Percentiles rank a stretch among this genome's conserved stretches.
phyloP scores from a whole-genome alignment of 2,797 vertebrate genomes.

The Lutjanus argentimaculatus region DNA sequence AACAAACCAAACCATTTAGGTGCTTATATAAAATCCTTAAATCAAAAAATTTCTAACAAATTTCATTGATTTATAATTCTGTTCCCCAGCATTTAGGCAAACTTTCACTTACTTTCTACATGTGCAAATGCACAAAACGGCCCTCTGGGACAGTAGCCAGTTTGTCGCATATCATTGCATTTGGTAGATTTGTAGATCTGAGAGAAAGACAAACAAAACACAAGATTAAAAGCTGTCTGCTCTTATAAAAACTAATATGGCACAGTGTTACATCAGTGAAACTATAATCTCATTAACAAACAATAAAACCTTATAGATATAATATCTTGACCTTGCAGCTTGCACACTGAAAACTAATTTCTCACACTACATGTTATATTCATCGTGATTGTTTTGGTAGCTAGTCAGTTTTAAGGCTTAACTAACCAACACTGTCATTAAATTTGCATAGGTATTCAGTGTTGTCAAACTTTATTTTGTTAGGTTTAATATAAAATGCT shows the following conservation, averaged over 20 bases:
- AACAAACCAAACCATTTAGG: not conserved
- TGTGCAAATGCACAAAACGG: conserved; percentile 97
- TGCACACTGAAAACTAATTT: not conserved
- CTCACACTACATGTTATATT: not conserved
- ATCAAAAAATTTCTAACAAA: not conserved
- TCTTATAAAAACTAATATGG: not conserved
- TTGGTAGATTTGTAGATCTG: conserved; percentile 97
- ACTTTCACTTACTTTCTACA: conserved; percentile 89
- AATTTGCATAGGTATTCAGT: not conserved
- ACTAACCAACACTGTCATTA: not conserved
- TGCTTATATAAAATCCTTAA: not conserved
- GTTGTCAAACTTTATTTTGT: not conserved
- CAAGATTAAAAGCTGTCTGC: not conserved
- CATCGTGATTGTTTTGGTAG: not conserved
- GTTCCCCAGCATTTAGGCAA: not conserved
- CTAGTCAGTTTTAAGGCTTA: not conserved
- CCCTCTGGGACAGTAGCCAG: conserved; percentile 93
- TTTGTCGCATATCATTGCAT: conserved; percentile 96
- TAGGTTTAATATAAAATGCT: not conserved
- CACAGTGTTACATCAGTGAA: not conserved
- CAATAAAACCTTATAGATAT: conserved; percentile 1
- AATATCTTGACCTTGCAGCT: not conserved
- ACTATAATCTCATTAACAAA: not conserved
- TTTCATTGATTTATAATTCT: too few species aligned
- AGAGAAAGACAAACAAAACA: conserved; percentile 40